These are phyloP conservation scores for Busseola fusca DNA, from an alignment of 2,888 invertebrate species.

Conservation along the genomic window DNA sequence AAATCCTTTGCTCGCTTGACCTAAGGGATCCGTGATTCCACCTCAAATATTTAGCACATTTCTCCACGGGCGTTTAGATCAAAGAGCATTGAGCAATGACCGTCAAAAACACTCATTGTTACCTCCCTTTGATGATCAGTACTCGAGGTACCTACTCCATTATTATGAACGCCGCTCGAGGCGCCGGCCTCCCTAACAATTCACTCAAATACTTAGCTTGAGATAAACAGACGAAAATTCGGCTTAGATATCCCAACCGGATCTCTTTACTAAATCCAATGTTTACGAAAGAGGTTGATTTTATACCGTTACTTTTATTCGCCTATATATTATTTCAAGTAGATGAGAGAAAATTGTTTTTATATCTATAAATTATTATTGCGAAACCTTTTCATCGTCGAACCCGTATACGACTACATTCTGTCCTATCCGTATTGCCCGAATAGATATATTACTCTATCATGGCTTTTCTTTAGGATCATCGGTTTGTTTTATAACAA, in stretches of 20 bases:
- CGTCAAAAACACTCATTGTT: conserved; percentile 77
- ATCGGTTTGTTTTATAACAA: neutral
- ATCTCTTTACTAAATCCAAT: conserved; percentile 41
- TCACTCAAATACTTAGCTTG: conserved; percentile 63
- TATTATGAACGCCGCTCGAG: conserved; percentile 69
- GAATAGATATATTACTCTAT: conserved; percentile 8
- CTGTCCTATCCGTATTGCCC: conserved; percentile 1
- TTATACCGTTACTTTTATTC: conserved; percentile 40
- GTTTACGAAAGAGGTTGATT: conserved; percentile 46
- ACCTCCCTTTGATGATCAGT: conserved; percentile 78
- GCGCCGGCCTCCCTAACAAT: conserved; percentile 67
- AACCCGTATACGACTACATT: neutral
- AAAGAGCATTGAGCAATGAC: conserved; percentile 76
- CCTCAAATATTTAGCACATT: conserved; percentile 75
- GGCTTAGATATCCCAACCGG: conserved; percentile 47
- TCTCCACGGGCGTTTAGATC: conserved; percentile 70
- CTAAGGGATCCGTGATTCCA: conserved; percentile 60
- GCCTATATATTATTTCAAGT: conserved; percentile 25
- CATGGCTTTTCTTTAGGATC: conserved; percentile 5
- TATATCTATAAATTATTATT: conserved; percentile 10
- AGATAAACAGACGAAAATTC: conserved; percentile 61
- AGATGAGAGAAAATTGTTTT: neutral
- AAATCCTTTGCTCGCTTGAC: conserved; percentile 57
- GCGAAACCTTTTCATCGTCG: conserved; percentile 12
- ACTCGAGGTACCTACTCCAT: conserved; percentile 67